Percentiles rank a stretch among this genome's conserved stretches.
phyloP scores from a whole-genome alignment of 2,113 vertebrate species.

The Rutilus rutilus region DNA sequence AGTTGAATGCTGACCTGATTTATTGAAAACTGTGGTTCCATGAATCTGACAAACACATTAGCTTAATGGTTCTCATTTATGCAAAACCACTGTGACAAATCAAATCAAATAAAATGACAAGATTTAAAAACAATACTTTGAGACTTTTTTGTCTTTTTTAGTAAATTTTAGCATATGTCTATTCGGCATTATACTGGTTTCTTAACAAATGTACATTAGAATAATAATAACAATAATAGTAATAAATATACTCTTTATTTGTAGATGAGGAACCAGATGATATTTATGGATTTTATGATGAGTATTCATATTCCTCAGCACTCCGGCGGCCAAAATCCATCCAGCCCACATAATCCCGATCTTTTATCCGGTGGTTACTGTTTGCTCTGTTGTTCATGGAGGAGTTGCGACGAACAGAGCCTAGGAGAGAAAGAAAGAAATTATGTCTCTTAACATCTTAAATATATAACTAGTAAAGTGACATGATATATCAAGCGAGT shows the following conservation, averaged over 20 bases:
- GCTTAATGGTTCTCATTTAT: background rate
- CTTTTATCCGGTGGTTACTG: conserved; percentile 89
- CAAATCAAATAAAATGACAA: conserved; percentile 62
- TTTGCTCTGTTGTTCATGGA: conserved; percentile 78
- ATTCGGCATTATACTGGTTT: conserved; percentile 81
- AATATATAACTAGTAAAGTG: background rate
- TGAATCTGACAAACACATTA: background rate
- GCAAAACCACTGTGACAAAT: conserved; percentile 41
- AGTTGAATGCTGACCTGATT: conserved; percentile 54
- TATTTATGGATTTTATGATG: conserved; percentile 76
- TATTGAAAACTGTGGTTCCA: conserved; percentile 62
- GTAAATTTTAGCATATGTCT: conserved; percentile 83
- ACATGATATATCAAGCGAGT: background rate
- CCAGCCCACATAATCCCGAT: conserved; percentile 97
- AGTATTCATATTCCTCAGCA: conserved; percentile 92
- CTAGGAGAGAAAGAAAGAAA: conserved; percentile 63
- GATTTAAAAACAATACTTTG: conserved; percentile 65
- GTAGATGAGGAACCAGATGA: conserved; percentile 67
- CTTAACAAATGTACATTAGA: conserved; percentile 86
- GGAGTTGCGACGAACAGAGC: conserved; percentile 83
- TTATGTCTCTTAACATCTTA: background rate
- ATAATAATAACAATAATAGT: conserved; percentile 40
- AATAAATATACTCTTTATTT: conserved; percentile 81
- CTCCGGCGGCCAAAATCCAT: conserved; percentile 98
- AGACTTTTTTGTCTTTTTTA: conserved; percentile 62